A percentile compares a stretch with the other conserved stretches of the same genome.
Conservation (phyloP, 1,140 invertebrate species). For the Papilio xuthus region DNA sequence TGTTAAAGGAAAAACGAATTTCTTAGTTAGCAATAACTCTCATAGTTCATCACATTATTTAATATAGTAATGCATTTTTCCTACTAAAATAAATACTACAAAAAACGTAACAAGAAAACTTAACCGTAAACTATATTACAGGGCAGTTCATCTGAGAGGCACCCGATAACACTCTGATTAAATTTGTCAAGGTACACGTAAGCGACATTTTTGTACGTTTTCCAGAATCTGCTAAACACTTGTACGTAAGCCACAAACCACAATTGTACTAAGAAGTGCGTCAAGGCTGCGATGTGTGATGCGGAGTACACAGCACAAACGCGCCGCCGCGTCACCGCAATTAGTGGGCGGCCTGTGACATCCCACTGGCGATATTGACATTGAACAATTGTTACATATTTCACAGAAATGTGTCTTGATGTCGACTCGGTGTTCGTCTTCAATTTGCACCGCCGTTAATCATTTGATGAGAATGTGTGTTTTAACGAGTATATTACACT, state of each 20-base stretch:
- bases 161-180: too few species aligned
- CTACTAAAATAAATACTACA: too few species aligned
- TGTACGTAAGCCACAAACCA: constrained; percentile 46
- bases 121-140: too few species aligned
- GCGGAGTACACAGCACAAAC: constrained; percentile 64
- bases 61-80: too few species aligned
- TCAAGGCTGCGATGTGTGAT: constrained; percentile 58
- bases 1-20: neutral
- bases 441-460: constrained; percentile 52
- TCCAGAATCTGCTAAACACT: constrained; percentile 52
- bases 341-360: constrained; percentile 73
- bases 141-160: too few species aligned
- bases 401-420: constrained; percentile 70
- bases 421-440: constrained; percentile 49
- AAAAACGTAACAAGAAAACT: too few species aligned
- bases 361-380: constrained; percentile 69
- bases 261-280: constrained; percentile 64
- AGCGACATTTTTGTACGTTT: too few species aligned
- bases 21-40: neutral
- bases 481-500: neutral
- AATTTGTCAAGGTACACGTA: too few species aligned
- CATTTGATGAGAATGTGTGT: neutral
- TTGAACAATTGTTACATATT: constrained; percentile 76
- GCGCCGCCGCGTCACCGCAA: constrained; percentile 67
- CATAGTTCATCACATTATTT: too few species aligned